phyloP scores from a whole-genome alignment of 1,140 invertebrate genomes.

The Portunus trituberculatus region DNA sequence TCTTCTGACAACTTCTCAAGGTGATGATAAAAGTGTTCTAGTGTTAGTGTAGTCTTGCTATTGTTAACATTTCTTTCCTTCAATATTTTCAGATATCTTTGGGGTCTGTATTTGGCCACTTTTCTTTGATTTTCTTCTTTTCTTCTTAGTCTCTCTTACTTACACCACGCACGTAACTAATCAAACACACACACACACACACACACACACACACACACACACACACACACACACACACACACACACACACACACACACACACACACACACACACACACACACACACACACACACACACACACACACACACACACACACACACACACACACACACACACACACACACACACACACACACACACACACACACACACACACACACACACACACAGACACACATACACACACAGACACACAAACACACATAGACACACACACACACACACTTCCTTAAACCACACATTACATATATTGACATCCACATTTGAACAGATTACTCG shows the following conservation, averaged over 20 bases:
- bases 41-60: too few species aligned
- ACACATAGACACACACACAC: not conserved
- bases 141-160: not conserved
- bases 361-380: slow-evolving; percentile 34
- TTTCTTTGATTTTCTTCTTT: not conserved
- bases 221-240: slow-evolving; percentile 43
- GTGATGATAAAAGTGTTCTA: too few species aligned
- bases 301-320: slow-evolving; percentile 20
- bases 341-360: slow-evolving; percentile 31
- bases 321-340: slow-evolving; percentile 22
- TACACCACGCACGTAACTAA: not conserved
- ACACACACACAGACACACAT: not conserved
- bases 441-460: not conserved
- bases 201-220: slow-evolving; percentile 31
- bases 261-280: not conserved
- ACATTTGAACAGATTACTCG: too few species aligned
- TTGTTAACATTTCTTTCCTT: too few species aligned
- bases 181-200: not conserved
- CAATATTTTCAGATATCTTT: too few species aligned
- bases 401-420: slow-evolving; percentile 12
- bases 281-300: slow-evolving; percentile 28
- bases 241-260: slow-evolving; percentile 42
- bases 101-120: too few species aligned
- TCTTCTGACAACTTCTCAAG: too few species aligned
- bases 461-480: too few species aligned